phyloP scores from a whole-genome alignment of 2,797 vertebrate species.

The Bufotes viridis region DNA sequence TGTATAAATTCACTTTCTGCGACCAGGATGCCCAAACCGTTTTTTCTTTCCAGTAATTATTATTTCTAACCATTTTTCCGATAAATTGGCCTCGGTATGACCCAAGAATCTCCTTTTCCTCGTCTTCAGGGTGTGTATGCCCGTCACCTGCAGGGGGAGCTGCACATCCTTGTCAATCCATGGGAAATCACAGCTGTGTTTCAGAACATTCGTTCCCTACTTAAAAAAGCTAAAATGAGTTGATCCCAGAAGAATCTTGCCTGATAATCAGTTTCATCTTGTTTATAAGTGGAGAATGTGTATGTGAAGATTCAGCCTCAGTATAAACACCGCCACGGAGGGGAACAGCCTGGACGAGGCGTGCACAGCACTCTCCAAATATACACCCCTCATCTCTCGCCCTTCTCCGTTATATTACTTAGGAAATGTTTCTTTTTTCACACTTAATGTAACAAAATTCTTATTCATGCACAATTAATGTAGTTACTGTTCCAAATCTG shows the following conservation, averaged over 20 bases:
- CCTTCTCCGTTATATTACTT: neutral
- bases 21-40: no score
- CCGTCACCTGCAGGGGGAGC: slow-evolving; percentile 18
- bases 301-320: slow-evolving; percentile 18
- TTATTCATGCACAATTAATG: neutral
- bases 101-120: neutral
- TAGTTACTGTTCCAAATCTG: neutral
- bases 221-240: slow-evolving; percentile 28
- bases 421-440: neutral
- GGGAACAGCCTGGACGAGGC: slow-evolving; percentile 18
- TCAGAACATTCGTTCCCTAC: neutral
- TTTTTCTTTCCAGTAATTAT: neutral
- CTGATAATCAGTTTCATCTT: slow-evolving; percentile 44
- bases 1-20: no score
- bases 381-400: neutral
- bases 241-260: slow-evolving; percentile 43
- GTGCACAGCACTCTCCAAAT: neutral
- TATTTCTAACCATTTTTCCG: neutral
- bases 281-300: slow-evolving; percentile 43
- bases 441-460: neutral
- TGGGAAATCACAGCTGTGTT: slow-evolving; percentile 24
- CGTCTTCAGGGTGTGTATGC: neutral
- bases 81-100: neutral
- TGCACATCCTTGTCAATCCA: slow-evolving; percentile 5
- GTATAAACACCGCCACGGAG: slow-evolving; percentile 28